Percentiles rank a stretch among this genome's conserved stretches.
Conservation (phyloP, 1,140 invertebrate species). For the Drosophila repletoides region DNA sequence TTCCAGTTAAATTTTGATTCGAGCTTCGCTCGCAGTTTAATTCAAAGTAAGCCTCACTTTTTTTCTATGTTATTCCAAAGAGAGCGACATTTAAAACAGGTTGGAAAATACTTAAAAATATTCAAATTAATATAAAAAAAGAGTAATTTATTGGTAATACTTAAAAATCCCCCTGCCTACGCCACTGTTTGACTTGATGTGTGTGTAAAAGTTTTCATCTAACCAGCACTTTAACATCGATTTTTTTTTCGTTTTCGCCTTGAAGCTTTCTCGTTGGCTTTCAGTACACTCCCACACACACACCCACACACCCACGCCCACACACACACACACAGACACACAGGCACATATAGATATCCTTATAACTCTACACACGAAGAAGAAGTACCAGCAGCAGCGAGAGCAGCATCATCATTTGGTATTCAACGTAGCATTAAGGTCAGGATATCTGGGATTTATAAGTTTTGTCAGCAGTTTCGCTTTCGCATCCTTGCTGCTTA, state of each 20-base stretch:
- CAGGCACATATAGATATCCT: no score
- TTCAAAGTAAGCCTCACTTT: no score
- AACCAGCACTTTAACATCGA: conserved; percentile 73
- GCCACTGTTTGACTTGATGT: no score
- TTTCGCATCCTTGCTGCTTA: conserved; percentile 49
- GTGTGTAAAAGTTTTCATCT: conserved; percentile 48
- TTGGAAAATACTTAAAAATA: no score
- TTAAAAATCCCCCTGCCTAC: no score
- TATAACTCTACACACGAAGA: no score
- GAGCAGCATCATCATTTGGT: conserved; percentile 69
- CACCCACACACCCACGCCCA: conserved; percentile 5
- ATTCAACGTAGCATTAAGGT: conserved; percentile 77
- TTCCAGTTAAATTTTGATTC: no score
- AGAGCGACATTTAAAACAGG: no score
- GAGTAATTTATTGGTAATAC: no score
- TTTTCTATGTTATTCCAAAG: no score
- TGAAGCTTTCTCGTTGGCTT: conserved; percentile 51
- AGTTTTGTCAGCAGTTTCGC: conserved; percentile 72
- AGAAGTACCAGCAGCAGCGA: conserved; percentile 26
- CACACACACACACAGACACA: neutral
- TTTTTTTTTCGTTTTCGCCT: conserved; percentile 50
- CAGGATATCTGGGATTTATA: conserved; percentile 81
- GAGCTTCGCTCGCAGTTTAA: no score
- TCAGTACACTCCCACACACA: conserved; percentile 29
- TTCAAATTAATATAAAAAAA: no score